These are phyloP conservation scores for Ruditapes philippinarum DNA, from an alignment of 1,140 invertebrate genomes.

Conservation along the genomic window DNA sequence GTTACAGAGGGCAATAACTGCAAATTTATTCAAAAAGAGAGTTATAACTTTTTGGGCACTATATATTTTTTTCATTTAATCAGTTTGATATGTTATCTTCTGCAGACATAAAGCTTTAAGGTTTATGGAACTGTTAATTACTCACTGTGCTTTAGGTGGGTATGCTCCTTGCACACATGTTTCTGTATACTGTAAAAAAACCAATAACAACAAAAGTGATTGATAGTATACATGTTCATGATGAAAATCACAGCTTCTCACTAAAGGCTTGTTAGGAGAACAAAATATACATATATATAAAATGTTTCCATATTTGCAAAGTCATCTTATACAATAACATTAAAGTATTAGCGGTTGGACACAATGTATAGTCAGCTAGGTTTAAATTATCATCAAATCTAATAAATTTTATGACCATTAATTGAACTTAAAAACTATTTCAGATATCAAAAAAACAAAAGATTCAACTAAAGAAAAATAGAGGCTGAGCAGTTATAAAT, in stretches of 20 bases:
- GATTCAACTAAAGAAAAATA: too few relatives aligned
- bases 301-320: neutral
- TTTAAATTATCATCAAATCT: too few relatives aligned
- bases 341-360: too few relatives aligned
- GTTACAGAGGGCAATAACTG: neutral
- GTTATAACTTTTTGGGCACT: too few relatives aligned
- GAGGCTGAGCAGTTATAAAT: too few relatives aligned
- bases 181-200: constrained; percentile 29
- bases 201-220: neutral
- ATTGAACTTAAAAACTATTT: too few relatives aligned
- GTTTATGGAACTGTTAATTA: neutral
- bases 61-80: too few relatives aligned
- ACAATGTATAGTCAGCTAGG: too few relatives aligned
- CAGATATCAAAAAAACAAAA: too few relatives aligned
- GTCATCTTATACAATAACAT: too few relatives aligned
- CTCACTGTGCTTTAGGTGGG: constrained; percentile 5
- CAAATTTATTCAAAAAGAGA: neutral
- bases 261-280: neutral
- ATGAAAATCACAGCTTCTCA: neutral
- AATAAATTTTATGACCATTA: too few relatives aligned
- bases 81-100: neutral
- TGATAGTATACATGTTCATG: neutral
- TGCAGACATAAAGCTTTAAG: neutral
- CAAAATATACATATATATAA: too few relatives aligned
- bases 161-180: constrained; percentile 46